Evolutionary conservation across 2,113 vertebrate species (phyloP), one percentile per base, ranked within the genome.

Genomic region (Cyprinodon variegatus): DNA sequence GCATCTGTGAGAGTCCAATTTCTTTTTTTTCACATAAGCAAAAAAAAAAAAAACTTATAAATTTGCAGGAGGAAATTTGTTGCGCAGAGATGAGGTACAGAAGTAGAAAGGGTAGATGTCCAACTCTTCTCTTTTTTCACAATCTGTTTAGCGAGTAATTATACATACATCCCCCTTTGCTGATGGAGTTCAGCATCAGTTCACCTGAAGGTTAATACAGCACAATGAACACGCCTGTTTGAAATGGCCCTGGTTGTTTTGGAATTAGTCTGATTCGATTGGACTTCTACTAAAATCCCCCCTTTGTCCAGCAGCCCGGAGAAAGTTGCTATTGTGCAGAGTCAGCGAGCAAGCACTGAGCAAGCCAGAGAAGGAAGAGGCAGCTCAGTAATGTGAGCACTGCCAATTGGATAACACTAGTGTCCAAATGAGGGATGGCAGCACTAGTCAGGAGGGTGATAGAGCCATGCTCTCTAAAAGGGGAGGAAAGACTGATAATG

Each of bases 131-230:
- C 63, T 80, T 71, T 76, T 74, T 84, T 57, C 48, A 37, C 11
- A n/a, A 38, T 63, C 72, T 71, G 70, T 72, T 76, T 74, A 2
- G 1, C 59, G 74, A 73, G 72, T 72, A 86, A 88, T 89, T 84
- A 86, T 83, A 70, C 62, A 48, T 60, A 29, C 29, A 29, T 70
- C 78, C 57, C 81, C 73, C 74, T 29, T 15, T 41, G 71, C 85
- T 83, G 90, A 93, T 92, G 83, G 86, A 86, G 91, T 94, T 93
- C 92, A 92, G 81, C 86, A 84, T 92, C 85, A 90, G 93, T 93
- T 93, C 92, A 92, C 79, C 63, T 37, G 80, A 78, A 90, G 89
- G 92, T 92, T 93, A 89, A 86, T 85, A 79, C 71, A 22, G 63
- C 85, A 82, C 81, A 38, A 81, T 79, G 87, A 89, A 89, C 81